Evolutionary conservation across 2,797 vertebrate genomes (phyloP).

Genomic region (Fundulus diaphanus): DNA sequence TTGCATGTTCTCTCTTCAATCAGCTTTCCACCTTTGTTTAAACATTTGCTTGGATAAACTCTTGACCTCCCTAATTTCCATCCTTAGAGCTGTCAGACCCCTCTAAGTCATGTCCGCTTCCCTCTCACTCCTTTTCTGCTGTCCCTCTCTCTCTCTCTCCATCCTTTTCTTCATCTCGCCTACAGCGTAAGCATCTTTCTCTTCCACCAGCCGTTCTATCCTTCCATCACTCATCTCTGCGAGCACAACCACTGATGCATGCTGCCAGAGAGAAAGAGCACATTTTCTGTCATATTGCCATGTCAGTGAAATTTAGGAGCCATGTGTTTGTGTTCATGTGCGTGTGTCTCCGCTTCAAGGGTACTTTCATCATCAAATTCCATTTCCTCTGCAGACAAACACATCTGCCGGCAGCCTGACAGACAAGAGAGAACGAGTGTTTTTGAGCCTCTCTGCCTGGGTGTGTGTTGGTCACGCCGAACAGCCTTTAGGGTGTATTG

Average conservation of each 20-base stretch:
- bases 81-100: constrained; percentile 7
- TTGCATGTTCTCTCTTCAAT: neutral
- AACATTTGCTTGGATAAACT: neutral
- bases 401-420: constrained; percentile 66
- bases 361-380: constrained; percentile 82
- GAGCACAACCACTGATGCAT: constrained; percentile 63
- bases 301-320: constrained; percentile 82
- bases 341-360: constrained; percentile 66
- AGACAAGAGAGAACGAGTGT: constrained; percentile 61
- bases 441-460: constrained; percentile 19
- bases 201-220: constrained; percentile 44
- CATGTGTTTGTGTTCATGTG: constrained; percentile 33
- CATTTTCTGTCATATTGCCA: constrained; percentile 76
- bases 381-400: constrained; percentile 78
- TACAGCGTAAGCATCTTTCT: constrained; percentile 36
- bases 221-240: constrained; percentile 64
- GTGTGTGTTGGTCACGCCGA: constrained; percentile 41
- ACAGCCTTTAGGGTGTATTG: constrained; percentile 53
- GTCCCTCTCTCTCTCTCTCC: too few relatives aligned
- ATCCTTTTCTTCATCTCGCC: neutral
- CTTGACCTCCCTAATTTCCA: constrained; percentile 40
- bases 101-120: constrained; percentile 20
- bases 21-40: neutral
- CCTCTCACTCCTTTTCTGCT: constrained; percentile 19
- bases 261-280: constrained; percentile 53